Base-by-base conservation (phyloP, 2,797 vertebrate genomes). In the Epinephelus awoara region DNA sequence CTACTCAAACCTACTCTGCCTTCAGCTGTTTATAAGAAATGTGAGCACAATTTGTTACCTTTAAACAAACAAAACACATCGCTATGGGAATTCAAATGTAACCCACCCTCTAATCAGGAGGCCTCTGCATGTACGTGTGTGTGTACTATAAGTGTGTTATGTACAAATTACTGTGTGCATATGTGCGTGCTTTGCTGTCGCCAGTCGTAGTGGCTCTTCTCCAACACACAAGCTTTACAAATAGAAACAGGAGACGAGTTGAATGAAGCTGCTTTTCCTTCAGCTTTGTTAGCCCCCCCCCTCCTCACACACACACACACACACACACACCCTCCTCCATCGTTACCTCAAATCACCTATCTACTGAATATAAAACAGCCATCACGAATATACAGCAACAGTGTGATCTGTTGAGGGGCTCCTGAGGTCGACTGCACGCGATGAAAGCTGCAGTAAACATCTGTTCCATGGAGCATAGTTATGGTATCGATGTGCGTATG, bases 311-410 rank as follows among this genome's bases (percentile, higher is more conserved):
- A 27, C 27, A 27, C 27, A 27, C 27, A 27, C 27, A 27, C 27
- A 23, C 23, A 23, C 23, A 23, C 9, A 8, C 12, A 58, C 74
- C 29, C 25, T 49, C 44, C 61, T 42, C 27, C 62, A 46, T 59
- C 23, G 11, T 83, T 78, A 77, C 82, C 80, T 89, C 64, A 69
- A 63, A 73, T 89, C 74, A 85, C 86, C 77, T 73, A 50, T 51
- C 57, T 23, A 67, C 50, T 72, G 67, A 71, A 76, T 67, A 82
- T 74, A 62, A 79, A 67, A 50, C 75, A 55, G 66, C 47, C 15
- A 27, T 71, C 52, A 64, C 29, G 46, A 12, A 72, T 49, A n/a
- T 23, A n/a, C 21, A 46, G 75, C 50, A 27, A 46, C 18, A 44
- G n/a, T 50, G 47, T 47, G 51, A 27, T 54, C 23, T 38, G 49